Conservation (phyloP, 2,888 invertebrate species). For the Limulus polyphemus region DNA sequence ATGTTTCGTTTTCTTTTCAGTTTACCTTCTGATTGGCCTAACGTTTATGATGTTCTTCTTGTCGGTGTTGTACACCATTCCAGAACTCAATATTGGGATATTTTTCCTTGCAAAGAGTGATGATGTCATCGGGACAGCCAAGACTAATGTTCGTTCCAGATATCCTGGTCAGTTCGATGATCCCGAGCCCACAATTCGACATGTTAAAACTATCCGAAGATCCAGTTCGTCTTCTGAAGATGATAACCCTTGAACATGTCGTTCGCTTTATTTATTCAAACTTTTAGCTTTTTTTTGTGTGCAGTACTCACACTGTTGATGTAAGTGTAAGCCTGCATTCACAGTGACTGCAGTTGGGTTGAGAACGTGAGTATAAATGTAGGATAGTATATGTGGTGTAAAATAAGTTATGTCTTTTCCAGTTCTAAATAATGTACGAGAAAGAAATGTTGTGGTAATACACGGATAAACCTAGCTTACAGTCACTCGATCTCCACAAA, state of each 20-base stretch:
- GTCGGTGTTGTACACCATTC: slow-evolving; percentile 76
- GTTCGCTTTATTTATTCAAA: too few species aligned
- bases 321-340: too few species aligned
- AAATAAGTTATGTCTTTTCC: too few species aligned
- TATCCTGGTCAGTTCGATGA: slow-evolving; percentile 22
- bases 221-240: slow-evolving; percentile 21
- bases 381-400: too few species aligned
- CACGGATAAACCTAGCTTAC: too few species aligned
- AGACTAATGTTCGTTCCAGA: slow-evolving; percentile 20
- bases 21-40: slow-evolving; percentile 63
- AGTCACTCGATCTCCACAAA: too few species aligned
- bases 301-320: too few species aligned
- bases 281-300: too few species aligned
- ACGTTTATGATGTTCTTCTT: slow-evolving; percentile 71
- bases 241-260: slow-evolving; percentile 17
- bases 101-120: slow-evolving; percentile 55
- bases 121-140: slow-evolving; percentile 27
- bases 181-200: slow-evolving; percentile 20
- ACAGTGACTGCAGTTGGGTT: too few species aligned
- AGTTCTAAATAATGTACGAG: too few species aligned
- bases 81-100: slow-evolving; percentile 68
- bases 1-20: slow-evolving; percentile 40
- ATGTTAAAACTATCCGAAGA: slow-evolving; percentile 19
- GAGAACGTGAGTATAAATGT: too few species aligned
- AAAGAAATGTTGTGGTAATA: too few species aligned